Evolutionary conservation across 2,888 invertebrate genomes (phyloP).

Genomic region (Adela reaumurella): DNA sequence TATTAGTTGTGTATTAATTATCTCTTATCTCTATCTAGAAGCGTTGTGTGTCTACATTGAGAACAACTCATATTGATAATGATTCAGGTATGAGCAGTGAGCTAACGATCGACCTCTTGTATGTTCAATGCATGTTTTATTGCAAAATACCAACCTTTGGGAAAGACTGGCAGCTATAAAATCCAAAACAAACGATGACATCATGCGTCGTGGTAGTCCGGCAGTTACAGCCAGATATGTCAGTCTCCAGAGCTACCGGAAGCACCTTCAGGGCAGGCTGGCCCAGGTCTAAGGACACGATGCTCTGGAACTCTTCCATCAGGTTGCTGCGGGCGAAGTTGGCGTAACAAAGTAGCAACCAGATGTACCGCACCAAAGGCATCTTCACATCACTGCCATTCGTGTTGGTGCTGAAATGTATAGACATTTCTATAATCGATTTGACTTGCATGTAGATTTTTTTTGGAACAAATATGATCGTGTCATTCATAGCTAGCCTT

Average conservation of each 20-base stretch:
- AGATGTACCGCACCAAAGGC: conserved; percentile 18
- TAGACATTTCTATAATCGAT: too few species aligned
- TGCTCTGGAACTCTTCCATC: conserved; percentile 24
- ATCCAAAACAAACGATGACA: conserved; percentile 50
- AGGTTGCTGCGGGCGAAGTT: conserved; percentile 28
- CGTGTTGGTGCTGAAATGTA: too few species aligned
- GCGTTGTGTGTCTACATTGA: too few species aligned
- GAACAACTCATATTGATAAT: too few species aligned
- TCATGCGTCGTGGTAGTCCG: conserved; percentile 26
- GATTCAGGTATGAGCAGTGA: too few species aligned
- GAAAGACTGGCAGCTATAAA: conserved; percentile 43
- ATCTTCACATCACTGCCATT: background rate
- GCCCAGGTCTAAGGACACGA: conserved; percentile 21
- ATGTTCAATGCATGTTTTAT: too few species aligned
- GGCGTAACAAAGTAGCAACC: conserved; percentile 38
- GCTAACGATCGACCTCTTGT: too few species aligned
- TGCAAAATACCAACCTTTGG: conserved; percentile 37
- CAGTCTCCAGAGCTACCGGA: conserved; percentile 31
- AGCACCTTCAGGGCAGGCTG: conserved; percentile 17
- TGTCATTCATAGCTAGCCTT: too few species aligned
- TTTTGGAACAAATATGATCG: too few species aligned
- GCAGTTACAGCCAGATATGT: conserved; percentile 50
- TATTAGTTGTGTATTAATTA: too few species aligned
- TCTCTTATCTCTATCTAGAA: too few species aligned
- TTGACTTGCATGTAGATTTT: too few species aligned